These are phyloP conservation scores for Salarias fasciatus DNA, from an alignment of 2,797 vertebrate species.

Conservation along the genomic window DNA sequence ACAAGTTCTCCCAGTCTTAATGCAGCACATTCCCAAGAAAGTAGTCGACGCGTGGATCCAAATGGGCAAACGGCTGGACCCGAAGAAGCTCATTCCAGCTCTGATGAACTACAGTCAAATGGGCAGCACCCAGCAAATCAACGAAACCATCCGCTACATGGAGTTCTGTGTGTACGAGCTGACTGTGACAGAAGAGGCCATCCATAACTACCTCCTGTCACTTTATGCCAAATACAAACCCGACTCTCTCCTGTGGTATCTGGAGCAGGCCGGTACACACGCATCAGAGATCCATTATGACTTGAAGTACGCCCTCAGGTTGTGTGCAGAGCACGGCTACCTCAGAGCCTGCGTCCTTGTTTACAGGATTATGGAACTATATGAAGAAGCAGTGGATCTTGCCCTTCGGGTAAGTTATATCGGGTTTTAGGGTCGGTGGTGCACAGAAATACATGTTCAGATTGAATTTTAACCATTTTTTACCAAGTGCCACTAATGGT, in stretches of 20 bases:
- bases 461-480: no score
- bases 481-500: not conserved
- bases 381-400: slow-evolving; percentile 97
- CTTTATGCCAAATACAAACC: slow-evolving; percentile 94
- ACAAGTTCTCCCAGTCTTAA: slow-evolving; percentile 97
- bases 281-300: slow-evolving; percentile 93
- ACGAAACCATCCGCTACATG: slow-evolving; percentile 97
- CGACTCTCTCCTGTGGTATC: slow-evolving; percentile 88
- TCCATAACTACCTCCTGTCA: slow-evolving; percentile 96
- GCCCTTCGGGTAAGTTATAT: slow-evolving; percentile 88
- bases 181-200: slow-evolving; percentile 93
- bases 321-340: slow-evolving; percentile 94
- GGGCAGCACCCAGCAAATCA: slow-evolving; percentile 94
- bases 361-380: slow-evolving; percentile 97
- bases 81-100: slow-evolving; percentile 96
- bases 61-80: slow-evolving; percentile 92
- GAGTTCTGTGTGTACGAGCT: slow-evolving; percentile 97
- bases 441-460: not conserved
- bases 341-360: slow-evolving; percentile 93
- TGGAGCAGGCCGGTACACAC: slow-evolving; percentile 93
- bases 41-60: slow-evolving; percentile 97
- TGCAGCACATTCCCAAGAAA: slow-evolving; percentile 95
- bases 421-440: not conserved
- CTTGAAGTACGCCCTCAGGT: slow-evolving; percentile 93
- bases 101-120: slow-evolving; percentile 98